Evolutionary conservation across 2,113 vertebrate genomes (phyloP), one percentile per base, ranked within the genome.

Genomic region (Ceyx margarethae): DNA sequence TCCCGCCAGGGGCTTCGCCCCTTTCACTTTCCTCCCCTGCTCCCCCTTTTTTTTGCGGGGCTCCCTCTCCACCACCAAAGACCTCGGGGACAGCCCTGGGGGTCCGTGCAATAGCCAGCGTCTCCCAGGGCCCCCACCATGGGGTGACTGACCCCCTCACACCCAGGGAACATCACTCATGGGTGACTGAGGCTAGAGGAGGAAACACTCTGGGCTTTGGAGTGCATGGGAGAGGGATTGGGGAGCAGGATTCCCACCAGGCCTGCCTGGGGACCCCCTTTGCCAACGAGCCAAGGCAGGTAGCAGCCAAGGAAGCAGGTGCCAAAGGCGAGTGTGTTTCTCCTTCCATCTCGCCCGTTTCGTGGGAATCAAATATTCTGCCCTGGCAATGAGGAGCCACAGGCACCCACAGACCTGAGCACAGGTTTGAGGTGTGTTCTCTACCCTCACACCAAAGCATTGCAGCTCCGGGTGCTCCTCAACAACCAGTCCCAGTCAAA

Each of bases 131-230:
- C 35, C 62, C 45, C 23, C 18, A 6, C 21, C 13, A 0, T 10
- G 23, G 60, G n/a, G 28, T 2, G 3, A 22, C 23, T 12, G 7
- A 4, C 14, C 31, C n/a, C 29, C 4, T n/a, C 3, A 2, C 7
- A 0, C 1, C 31, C 23, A 2, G 23, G 28, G 46, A 18, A 10
- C 2, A 0, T 23, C 18, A 6, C 46, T 46, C 19, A 15, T 1
- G 0, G 0, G 4, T n/a, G 42, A 4, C 5, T 13, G 37, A 1
- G 1, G 1, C n/a, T 1, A 4, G 19, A 42, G 61, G 13, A 15
- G 37, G 20, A 48, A 33, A 11, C 13, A 11, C 60, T 15, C 13
- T 29, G n/a, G 54, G 40, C 57, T 79, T 37, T 6, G 48, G 75
- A 43, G 18, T 31, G 17, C 21, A 33, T 64, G 18, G 35, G 7